phyloP scores from a whole-genome alignment of 2,888 invertebrate genomes.

The Empis livida region DNA sequence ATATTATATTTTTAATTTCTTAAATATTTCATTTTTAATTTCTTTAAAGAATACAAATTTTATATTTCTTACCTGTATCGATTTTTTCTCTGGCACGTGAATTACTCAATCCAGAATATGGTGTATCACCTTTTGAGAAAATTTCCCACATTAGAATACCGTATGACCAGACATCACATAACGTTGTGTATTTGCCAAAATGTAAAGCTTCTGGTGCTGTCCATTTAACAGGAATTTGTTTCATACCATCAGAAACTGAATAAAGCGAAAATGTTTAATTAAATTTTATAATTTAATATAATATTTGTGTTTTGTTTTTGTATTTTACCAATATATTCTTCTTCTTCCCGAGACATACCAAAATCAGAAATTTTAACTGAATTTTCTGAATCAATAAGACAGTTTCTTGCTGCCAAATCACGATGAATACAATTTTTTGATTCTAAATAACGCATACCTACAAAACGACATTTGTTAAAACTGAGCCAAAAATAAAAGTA shows the following conservation, averaged over 20 bases:
- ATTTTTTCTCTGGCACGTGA: slow-evolving; percentile 88
- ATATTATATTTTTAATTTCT: too few species aligned
- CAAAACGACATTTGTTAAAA: not conserved
- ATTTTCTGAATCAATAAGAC: slow-evolving; percentile 60
- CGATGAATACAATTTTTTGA: slow-evolving; percentile 93
- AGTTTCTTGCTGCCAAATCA: slow-evolving; percentile 90
- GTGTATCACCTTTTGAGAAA: slow-evolving; percentile 85
- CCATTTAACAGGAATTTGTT: slow-evolving; percentile 98
- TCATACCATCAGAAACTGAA: slow-evolving; percentile 90
- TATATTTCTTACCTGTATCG: slow-evolving; percentile 66
- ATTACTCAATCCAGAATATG: slow-evolving; percentile 89
- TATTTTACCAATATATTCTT: slow-evolving; percentile 64
- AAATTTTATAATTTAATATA: not conserved
- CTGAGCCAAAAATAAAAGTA: not conserved
- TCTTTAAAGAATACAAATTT: too few species aligned
- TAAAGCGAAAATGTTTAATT: slow-evolving; percentile 1
- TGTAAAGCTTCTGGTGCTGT: slow-evolving; percentile 94
- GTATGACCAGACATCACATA: slow-evolving; percentile 96
- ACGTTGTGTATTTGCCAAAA: slow-evolving; percentile 89
- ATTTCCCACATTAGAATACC: slow-evolving; percentile 95
- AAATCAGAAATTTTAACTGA: slow-evolving; percentile 95
- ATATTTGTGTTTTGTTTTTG: not conserved
- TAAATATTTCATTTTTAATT: too few species aligned
- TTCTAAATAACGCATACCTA: slow-evolving; percentile 82
- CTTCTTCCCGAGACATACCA: slow-evolving; percentile 95